Percentiles rank a stretch among this genome's conserved stretches.
Conservation (phyloP, 1,140 invertebrate species). For the Lordiphosa stackelbergi region DNA sequence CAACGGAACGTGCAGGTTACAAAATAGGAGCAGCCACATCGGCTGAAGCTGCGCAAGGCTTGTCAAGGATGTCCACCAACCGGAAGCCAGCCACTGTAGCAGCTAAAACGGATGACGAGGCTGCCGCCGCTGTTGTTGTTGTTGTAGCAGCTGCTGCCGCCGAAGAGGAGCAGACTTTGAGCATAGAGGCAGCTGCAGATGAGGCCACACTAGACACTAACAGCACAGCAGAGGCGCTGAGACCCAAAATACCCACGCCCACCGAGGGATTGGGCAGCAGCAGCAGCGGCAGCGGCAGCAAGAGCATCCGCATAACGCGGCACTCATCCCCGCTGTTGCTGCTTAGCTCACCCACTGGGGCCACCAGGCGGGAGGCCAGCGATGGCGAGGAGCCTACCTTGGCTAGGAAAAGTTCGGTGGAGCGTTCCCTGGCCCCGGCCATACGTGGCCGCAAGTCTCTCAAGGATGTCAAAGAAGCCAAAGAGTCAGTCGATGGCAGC, state of each 20-base stretch:
- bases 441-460: slow-evolving; percentile 71
- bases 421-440: slow-evolving; percentile 28
- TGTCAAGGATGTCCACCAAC: slow-evolving; percentile 62
- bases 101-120: slow-evolving; percentile 15
- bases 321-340: slow-evolving; percentile 60
- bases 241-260: slow-evolving; percentile 18
- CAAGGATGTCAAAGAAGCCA: slow-evolving; percentile 66
- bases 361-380: slow-evolving; percentile 15
- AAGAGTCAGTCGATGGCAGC: slow-evolving; percentile 40
- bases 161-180: not conserved
- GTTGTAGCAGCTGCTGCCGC: not conserved
- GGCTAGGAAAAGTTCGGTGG: slow-evolving; percentile 39
- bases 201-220: slow-evolving; percentile 3
- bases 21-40: slow-evolving; percentile 71
- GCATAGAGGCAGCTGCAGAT: not conserved
- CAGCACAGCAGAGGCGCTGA: slow-evolving; percentile 7
- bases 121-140: slow-evolving; percentile 1
- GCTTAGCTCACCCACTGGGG: slow-evolving; percentile 37
- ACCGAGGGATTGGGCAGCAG: slow-evolving; percentile 13
- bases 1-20: slow-evolving; percentile 21
- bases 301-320: slow-evolving; percentile 52
- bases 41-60: slow-evolving; percentile 55
- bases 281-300: slow-evolving; percentile 9
- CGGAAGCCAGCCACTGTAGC: slow-evolving; percentile 47
- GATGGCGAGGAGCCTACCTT: slow-evolving; percentile 24